Evolutionary conservation across 2,888 invertebrate genomes (phyloP), one percentile per base, ranked within the genome.

Genomic region (Scaptomyza polygonia): DNA sequence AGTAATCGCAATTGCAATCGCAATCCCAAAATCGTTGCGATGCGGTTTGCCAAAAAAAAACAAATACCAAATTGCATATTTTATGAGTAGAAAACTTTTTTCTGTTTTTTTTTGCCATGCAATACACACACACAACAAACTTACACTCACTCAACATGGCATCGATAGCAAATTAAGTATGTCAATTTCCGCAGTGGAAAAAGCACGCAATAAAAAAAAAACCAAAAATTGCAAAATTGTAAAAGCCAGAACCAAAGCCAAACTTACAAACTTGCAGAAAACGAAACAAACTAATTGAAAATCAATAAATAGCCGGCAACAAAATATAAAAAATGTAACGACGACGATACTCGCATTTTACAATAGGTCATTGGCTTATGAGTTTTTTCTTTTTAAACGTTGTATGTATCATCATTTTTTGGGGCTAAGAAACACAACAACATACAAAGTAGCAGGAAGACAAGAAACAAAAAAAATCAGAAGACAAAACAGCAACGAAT

Each of bases 81-180:
- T 81, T 77, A 86, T 86, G 78, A 86, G 81, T 62, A 57, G 61
- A 70, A 76, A 86, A 79, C 71, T 75, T 79, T 67, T 63, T 72
- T 57, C 71, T 75, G 77, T 67, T 63, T 72, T 57, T 12, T 36
- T 25, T 25, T 25, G 25, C 69, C 80, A 71, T 83, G 80, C 68
- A 68, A 77, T 68, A 67, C 74, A 64, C 49, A 57, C 49, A 47
- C 53, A 52, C 39, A 49, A 62, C 44, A 42, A 51, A 61, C 67
- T 64, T 5, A 54, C 40, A 16, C 25, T 25, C 52, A 47, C 11
- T 21, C 12, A 34, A 14, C 34, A 45, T n/a, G 57, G 39, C 68
- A 66, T 72, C 81, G 68, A 77, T 81, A 70, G 81, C 65, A 75
- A 81, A 86, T 86, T 77, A 86, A 84, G 87, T 84, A 76, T 82